phyloP scores from a whole-genome alignment of 1,140 invertebrate species.

The Gonioctena quinquepunctata region DNA sequence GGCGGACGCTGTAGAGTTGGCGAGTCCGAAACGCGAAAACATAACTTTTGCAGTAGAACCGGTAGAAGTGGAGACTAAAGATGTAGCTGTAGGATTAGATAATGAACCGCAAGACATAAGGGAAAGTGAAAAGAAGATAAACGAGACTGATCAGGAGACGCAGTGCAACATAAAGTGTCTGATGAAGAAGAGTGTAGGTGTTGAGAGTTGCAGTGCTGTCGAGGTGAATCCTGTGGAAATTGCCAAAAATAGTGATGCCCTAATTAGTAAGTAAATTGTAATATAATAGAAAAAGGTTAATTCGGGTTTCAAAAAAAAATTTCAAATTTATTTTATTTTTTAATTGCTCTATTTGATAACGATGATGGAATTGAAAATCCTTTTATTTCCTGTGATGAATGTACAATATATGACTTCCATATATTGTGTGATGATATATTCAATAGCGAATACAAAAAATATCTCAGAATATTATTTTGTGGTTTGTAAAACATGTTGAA shows the following conservation, averaged over 20 bases:
- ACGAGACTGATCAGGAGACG: slow-evolving; percentile 30
- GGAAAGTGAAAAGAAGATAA: slow-evolving; percentile 26
- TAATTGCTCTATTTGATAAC: too few relatives aligned
- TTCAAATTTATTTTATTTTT: background rate
- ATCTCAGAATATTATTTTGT: too few relatives aligned
- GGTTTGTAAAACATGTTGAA: too few relatives aligned
- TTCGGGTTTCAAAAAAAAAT: background rate
- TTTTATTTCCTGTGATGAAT: too few relatives aligned
- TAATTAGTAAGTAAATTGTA: slow-evolving; percentile 13
- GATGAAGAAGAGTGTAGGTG: slow-evolving; percentile 35
- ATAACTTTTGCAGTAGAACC: slow-evolving; percentile 46
- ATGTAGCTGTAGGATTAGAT: slow-evolving; percentile 4
- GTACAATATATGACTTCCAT: too few relatives aligned
- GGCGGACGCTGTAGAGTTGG: slow-evolving; percentile 29
- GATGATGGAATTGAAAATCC: too few relatives aligned
- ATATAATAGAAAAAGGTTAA: too few relatives aligned
- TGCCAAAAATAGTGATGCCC: slow-evolving; percentile 1
- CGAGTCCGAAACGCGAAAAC: slow-evolving; percentile 49
- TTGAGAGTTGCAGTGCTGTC: slow-evolving; percentile 26
- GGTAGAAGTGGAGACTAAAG: background rate
- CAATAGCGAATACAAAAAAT: background rate
- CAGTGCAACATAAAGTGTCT: slow-evolving; percentile 30
- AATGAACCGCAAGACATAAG: background rate
- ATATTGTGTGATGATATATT: background rate
- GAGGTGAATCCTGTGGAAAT: background rate